Base-by-base conservation (phyloP, 2,888 invertebrate genomes). In the Proisotoma minuta region DNA sequence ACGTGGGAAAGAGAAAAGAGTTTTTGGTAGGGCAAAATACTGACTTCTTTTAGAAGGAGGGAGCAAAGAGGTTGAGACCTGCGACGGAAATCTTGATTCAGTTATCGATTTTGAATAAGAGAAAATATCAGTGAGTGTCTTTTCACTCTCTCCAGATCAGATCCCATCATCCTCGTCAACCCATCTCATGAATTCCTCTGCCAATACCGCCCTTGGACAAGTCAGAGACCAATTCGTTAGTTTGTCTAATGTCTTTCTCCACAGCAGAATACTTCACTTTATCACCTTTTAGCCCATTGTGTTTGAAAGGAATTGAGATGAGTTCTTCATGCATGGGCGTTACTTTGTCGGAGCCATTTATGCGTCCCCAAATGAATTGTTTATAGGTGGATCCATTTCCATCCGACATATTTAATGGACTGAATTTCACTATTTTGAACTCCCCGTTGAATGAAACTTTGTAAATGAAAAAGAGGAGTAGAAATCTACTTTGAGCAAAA, bases 81-180 rank as follows among this genome's bases (percentile, higher is more conserved):
- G 22, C 18, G 28, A 39, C 54, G 18, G 18, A 26, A 51, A 24
- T 8, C 28, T 28, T 56, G 43, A 54, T 43, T 56, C 40, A n/a
- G 5, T 26, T 43, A 56, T 56, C 47, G 56, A 56, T 56, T 56
- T 56, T 56, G 56, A 47, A 56, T 56, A 43, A 47, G 56, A 40
- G 43, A 56, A 26, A 28, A 51, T n/a, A n/a, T n/a, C n/a, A n/a
- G 43, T 12, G 43, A 43, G 43, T 40, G 47, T 27, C 47, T 56
- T 47, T 20, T 50, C 26, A 28, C 18, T 52, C 52, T 27, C 24
- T 27, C 26, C 51, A 15, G 20, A 28, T 54, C 53, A 29, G 10
- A 54, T 39, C 53, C 4, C 50, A 28, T 52, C 52, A 18, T 54
- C n/a, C 53, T 54, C 39, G 34, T 54, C 53, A 54, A 54, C 39